These are phyloP conservation scores for Parauchenoglanis ngamensis DNA, from an alignment of 2,797 vertebrate genomes.

Conservation along the genomic window DNA sequence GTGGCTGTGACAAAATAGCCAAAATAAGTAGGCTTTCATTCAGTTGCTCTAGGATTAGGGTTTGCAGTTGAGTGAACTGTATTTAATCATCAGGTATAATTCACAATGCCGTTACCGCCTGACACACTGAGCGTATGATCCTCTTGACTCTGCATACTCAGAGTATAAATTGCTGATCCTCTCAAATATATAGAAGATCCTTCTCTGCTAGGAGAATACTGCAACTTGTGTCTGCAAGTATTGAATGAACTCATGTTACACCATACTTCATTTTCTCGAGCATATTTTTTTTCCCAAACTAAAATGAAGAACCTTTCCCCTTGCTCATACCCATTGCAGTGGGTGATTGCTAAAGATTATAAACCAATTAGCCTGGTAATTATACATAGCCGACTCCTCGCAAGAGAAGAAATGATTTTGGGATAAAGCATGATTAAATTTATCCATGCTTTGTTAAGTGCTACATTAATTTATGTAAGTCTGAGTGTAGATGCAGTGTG, in stretches of 20 bases:
- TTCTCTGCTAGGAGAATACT: not conserved
- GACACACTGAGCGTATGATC: slow-evolving; percentile 25
- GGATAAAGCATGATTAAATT: slow-evolving; percentile 44
- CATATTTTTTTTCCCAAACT: not conserved
- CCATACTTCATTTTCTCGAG: not conserved
- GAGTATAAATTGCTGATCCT: slow-evolving; percentile 39
- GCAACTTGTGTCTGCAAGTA: not conserved
- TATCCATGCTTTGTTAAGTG: slow-evolving; percentile 47
- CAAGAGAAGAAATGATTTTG: slow-evolving; percentile 25
- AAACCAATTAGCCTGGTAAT: slow-evolving; percentile 61
- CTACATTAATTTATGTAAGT: slow-evolving; percentile 37
- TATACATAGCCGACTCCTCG: slow-evolving; percentile 41
- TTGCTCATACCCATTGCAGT: slow-evolving; percentile 21
- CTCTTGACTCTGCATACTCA: slow-evolving; percentile 23
- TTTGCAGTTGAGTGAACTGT: slow-evolving; percentile 31
- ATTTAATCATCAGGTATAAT: slow-evolving; percentile 39
- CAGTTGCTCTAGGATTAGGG: slow-evolving; percentile 31
- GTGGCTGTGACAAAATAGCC: slow-evolving; percentile 11
- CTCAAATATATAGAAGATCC: slow-evolving; percentile 18
- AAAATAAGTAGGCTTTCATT: slow-evolving; percentile 28
- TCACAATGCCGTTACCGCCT: slow-evolving; percentile 12
- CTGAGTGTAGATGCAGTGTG: slow-evolving; percentile 32
- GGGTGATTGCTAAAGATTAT: slow-evolving; percentile 53
- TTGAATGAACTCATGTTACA: not conserved
- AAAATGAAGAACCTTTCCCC: slow-evolving; percentile 28